Evolutionary conservation across 1,140 invertebrate species (phyloP), one percentile per base, ranked within the genome.

Genomic region (Cylas formicarius): DNA sequence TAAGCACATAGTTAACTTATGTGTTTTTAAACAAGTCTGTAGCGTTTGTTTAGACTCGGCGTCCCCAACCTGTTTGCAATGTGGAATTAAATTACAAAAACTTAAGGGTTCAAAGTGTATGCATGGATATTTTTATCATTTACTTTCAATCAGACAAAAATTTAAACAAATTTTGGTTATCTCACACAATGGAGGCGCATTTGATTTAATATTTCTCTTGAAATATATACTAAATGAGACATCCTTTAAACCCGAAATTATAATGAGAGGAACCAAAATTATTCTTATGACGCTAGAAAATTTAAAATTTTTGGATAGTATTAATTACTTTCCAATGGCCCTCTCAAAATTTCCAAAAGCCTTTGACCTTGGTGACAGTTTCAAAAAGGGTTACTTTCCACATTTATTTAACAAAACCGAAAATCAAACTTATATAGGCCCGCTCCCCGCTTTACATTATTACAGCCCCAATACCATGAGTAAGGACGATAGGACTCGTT

Each of bases 351-450:
- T 48, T 5, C 46, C 46, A 1, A 27, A 36, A 28, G 24, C 39
- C 14, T 48, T 48, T 36, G 38, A 35, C n/a, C 20, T 41, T 3
- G 10, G 11, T 3, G n/a, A 36, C 9, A 22, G 26, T n/a, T 36
- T 36, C 17, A 48, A 46, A 17, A 52, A 52, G 36, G 50, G 50
- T 3, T 48, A 52, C 20, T 48, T 48, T 41, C 39, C 50, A 23
- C 44, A 52, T 32, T 20, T 43, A n/a, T 52, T 52, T 28, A 52
- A 52, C 31, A 43, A n/a, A 16, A 33, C 6, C 7, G 33, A 37
- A 26, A 43, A 52, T 18, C 9, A 29, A 27, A 37, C 43, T 32
- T 48, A 48, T 37, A 20, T 48, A 5, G 49, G 44, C 1, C 23
- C 29, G 14, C 13, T 52, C 17, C 50, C 45, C 8, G 19, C 22